Conservation (phyloP, 2,113 vertebrate genomes). For the Indri indri region DNA sequence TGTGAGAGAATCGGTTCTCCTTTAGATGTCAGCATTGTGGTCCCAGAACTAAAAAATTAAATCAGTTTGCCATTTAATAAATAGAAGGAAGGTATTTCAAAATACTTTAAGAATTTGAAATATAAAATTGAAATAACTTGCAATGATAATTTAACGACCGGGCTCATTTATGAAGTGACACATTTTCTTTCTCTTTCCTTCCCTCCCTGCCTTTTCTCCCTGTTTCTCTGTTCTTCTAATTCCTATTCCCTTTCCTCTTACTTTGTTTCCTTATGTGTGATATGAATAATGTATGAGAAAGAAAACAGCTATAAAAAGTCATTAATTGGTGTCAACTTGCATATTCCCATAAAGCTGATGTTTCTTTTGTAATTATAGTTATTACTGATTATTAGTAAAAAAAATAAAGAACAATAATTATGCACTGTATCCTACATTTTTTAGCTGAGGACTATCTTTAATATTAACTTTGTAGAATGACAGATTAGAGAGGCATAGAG, state of each 20-base stretch:
- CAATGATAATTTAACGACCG: not conserved
- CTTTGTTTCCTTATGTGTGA: not conserved
- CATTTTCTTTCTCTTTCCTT: not conserved
- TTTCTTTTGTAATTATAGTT: not conserved
- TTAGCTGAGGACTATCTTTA: not conserved
- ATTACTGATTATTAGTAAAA: not conserved
- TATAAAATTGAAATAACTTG: conserved; percentile 45
- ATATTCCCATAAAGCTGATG: not conserved
- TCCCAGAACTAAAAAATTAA: not conserved
- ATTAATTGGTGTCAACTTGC: not conserved
- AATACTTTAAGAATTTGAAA: not conserved
- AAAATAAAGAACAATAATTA: not conserved
- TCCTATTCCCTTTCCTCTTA: not conserved
- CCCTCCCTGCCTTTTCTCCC: not conserved
- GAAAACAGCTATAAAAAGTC: not conserved
- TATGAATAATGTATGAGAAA: not conserved
- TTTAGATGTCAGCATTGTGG: not conserved
- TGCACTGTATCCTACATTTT: not conserved
- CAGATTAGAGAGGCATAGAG: not conserved
- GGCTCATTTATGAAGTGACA: not conserved
- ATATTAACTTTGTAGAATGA: not conserved
- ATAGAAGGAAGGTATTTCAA: not conserved
- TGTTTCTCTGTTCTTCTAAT: not conserved
- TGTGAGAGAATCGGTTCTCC: not conserved
- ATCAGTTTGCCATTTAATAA: not conserved